These are phyloP conservation scores for Boleophthalmus pectinirostris DNA, from an alignment of 2,113 vertebrate genomes.

Conservation along the genomic window DNA sequence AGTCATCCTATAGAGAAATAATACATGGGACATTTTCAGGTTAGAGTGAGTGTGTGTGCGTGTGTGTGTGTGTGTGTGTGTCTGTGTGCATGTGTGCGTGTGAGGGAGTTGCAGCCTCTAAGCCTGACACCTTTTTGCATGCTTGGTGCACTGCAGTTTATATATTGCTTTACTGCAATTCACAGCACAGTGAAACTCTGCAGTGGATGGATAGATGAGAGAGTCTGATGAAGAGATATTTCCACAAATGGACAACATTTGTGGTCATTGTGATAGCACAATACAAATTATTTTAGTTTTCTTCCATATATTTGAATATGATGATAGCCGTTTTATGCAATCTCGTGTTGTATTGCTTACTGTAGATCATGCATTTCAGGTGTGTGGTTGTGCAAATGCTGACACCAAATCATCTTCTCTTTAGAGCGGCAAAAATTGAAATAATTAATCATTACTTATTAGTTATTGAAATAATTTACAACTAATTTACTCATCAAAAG, in stretches of 20 bases:
- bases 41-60: neutral
- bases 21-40: slow-evolving; percentile 24
- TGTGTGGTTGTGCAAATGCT: neutral
- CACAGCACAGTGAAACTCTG: slow-evolving; percentile 22
- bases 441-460: neutral
- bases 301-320: neutral
- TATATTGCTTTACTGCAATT: slow-evolving; percentile 23
- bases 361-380: neutral
- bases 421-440: neutral
- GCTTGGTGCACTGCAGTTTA: slow-evolving; percentile 56
- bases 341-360: neutral
- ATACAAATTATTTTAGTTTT: neutral
- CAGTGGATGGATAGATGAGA: slow-evolving; percentile 15
- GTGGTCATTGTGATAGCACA: neutral
- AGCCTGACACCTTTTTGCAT: slow-evolving; percentile 32
- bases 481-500: too few relatives aligned
- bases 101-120: neutral
- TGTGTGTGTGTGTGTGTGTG: too few relatives aligned
- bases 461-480: too few relatives aligned
- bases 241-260: neutral
- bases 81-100: neutral
- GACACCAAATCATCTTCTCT: neutral
- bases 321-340: neutral
- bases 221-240: neutral
- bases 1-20: slow-evolving; percentile 12